Evolutionary conservation across 1,140 invertebrate genomes (phyloP).

Genomic region (Papilio xuthus): DNA sequence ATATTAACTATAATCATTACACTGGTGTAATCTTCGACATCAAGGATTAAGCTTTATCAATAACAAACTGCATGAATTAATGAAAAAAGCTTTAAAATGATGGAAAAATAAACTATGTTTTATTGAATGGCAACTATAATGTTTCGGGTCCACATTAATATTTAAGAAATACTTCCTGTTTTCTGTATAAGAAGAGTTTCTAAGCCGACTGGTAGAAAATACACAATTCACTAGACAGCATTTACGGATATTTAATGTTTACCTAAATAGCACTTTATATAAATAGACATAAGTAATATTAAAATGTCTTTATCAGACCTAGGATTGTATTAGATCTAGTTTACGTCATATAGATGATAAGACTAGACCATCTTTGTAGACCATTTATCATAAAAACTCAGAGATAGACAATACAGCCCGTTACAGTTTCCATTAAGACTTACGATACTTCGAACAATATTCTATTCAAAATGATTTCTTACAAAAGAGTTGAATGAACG

Average conservation of each 20-base stretch:
- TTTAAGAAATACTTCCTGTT: neutral
- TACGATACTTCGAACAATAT: neutral
- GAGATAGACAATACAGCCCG: neutral
- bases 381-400: neutral
- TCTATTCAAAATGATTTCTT: neutral
- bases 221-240: neutral
- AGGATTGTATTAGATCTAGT: neutral
- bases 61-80: neutral
- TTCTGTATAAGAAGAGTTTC: neutral
- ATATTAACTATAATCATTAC: neutral
- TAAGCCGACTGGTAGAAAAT: neutral
- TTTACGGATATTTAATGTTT: neutral
- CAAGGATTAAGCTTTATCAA: neutral
- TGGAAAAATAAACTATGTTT: neutral
- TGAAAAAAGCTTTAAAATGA: neutral
- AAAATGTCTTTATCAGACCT: neutral
- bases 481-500: neutral
- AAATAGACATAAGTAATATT: neutral
- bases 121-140: neutral
- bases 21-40: neutral
- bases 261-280: neutral
- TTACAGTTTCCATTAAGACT: neutral
- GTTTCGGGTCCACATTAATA: neutral
- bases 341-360: neutral
- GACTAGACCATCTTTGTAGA: neutral